phyloP scores from a whole-genome alignment of 2,797 vertebrate genomes.

The Gallinago solitaria region DNA sequence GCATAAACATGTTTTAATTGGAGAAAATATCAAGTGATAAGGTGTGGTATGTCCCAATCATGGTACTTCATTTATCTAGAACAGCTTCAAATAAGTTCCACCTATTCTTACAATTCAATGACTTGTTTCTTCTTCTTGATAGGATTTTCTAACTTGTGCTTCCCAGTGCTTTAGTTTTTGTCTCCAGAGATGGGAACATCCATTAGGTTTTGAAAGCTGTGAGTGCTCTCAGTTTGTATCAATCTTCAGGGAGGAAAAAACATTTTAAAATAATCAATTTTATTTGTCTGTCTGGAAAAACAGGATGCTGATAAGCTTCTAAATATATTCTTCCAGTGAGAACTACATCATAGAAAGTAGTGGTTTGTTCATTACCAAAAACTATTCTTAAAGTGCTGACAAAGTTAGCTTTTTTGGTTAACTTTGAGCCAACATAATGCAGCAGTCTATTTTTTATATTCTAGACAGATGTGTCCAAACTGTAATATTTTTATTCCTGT shows the following conservation, averaged over 20 bases:
- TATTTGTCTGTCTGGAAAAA: neutral
- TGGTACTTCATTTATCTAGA: neutral
- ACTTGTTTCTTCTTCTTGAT: neutral
- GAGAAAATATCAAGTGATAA: neutral
- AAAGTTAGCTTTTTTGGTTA: neutral
- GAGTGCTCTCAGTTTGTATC: neutral
- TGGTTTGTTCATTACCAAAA: neutral
- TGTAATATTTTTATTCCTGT: neutral
- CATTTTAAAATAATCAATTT: neutral
- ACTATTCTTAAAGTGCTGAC: neutral
- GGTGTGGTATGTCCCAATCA: rapidly evolving
- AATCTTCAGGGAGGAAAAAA: neutral
- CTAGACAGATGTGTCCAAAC: neutral
- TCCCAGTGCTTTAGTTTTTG: neutral
- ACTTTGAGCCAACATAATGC: neutral
- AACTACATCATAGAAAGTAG: neutral
- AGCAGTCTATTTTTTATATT: neutral
- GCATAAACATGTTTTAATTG: neutral
- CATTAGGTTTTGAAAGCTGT: neutral
- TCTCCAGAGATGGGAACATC: neutral
- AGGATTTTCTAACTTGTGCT: neutral
- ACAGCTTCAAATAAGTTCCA: neutral
- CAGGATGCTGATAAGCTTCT: neutral
- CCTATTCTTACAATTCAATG: neutral
- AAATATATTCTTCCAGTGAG: neutral